Conservation (phyloP, 2,797 vertebrate species). For the Heliangelus exortis region DNA sequence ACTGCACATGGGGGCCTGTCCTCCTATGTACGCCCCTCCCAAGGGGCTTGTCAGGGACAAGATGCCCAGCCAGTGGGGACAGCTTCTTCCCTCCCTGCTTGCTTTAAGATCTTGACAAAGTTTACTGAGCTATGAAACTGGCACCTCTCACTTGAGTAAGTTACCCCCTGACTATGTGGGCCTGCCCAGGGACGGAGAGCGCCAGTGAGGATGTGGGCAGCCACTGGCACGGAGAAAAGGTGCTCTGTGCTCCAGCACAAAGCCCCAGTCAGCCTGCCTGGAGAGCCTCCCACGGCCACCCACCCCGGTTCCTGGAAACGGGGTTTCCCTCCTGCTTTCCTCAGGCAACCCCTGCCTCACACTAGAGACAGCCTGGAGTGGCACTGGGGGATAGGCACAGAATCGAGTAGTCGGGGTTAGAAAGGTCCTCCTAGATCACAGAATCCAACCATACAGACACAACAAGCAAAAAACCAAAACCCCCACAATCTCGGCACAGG, state of each 20-base stretch:
- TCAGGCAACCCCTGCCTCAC: background rate
- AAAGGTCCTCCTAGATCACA: too few relatives aligned
- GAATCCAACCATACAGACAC: too few relatives aligned
- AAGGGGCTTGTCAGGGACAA: background rate
- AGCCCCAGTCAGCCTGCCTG: background rate
- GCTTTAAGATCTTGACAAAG: background rate
- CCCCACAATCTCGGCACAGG: too few relatives aligned
- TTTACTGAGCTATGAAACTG: background rate
- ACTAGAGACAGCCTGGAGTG: background rate
- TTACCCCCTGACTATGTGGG: rapidly evolving
- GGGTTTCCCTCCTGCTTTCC: background rate
- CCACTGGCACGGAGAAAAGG: background rate
- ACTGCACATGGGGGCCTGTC: background rate
- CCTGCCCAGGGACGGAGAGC: rapidly evolving
- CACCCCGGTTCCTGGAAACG: rapidly evolving
- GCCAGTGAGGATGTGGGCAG: rapidly evolving
- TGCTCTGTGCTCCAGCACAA: background rate
- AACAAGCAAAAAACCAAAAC: too few relatives aligned
- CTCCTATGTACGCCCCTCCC: background rate
- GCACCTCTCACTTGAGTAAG: background rate
- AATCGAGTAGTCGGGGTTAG: too few relatives aligned
- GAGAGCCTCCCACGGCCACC: background rate
- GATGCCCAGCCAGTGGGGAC: rapidly evolving
- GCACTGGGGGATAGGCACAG: rapidly evolving
- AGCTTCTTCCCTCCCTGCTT: background rate